Conservation (phyloP, 2,888 invertebrate genomes). For the Polylopha cassiicola region DNA sequence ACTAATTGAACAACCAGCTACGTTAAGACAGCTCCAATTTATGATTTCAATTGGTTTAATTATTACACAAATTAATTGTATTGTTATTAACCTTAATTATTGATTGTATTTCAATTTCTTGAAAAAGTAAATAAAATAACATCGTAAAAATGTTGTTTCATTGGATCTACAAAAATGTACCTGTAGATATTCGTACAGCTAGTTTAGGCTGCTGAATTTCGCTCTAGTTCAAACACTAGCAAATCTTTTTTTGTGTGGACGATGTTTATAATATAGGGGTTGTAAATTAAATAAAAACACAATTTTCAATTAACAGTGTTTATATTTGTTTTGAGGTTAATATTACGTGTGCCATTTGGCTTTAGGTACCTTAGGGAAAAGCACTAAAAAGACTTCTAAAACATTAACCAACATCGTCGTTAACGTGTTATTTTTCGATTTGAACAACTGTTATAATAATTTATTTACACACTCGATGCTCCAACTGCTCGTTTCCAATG, state of each 20-base stretch:
- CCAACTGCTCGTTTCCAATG: conserved; percentile 1
- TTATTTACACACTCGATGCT: conserved; percentile 34
- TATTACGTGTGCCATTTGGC: conserved; percentile 69
- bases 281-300: conserved; percentile 39
- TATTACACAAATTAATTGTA: conserved; percentile 54
- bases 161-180: no score
- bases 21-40: conserved; percentile 35
- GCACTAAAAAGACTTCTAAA: conserved; percentile 67
- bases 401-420: conserved; percentile 60
- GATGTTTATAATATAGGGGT: conserved; percentile 11
- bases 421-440: conserved; percentile 53
- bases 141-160: conserved; percentile 24
- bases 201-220: no score
- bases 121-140: conserved; percentile 54
- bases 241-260: conserved; percentile 13
- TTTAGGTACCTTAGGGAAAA: conserved; percentile 65
- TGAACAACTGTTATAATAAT: conserved; percentile 51
- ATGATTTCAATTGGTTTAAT: conserved; percentile 44
- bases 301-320: conserved; percentile 70
- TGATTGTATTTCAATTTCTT: conserved; percentile 64
- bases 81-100: conserved; percentile 61
- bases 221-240: no score
- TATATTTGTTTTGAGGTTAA: conserved; percentile 75
- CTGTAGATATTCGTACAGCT: no score
- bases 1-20: conserved; percentile 38